Base-by-base conservation (phyloP, 2,113 vertebrate genomes). In the Coracopsis vasa region DNA sequence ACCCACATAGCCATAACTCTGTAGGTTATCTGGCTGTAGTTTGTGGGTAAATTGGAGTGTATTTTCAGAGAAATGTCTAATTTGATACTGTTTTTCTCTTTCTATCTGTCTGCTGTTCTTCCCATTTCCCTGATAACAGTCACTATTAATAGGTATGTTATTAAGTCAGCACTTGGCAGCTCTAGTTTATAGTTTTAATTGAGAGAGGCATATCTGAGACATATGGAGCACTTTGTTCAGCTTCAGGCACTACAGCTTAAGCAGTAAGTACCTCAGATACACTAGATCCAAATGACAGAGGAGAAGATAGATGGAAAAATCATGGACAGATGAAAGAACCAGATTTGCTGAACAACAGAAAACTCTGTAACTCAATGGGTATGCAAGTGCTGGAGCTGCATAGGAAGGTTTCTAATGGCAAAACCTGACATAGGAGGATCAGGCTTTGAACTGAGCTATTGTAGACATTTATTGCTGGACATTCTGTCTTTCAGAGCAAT, bases 101-200 rank as follows among this genome's bases (percentile, higher is more conserved):
- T 72, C 67, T 90, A 16, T 86, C 71, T 64, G 71, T 91, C 83
- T 86, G 35, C 64, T 78, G 23, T 28, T 95, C 80, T 92, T 80
- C 60, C 45, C 25, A 54, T 81, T 95, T 88, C 16, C 77, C 54
- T 0, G 12, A 80, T 92, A 94, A 67, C 31, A 51, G 69, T 48
- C 83, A 54, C 80, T 91, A 84, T 86, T 70, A 88, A 86, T 86
- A 88, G 69, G 67, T 27, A 16, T 0, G 0, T 25, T 71, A 48
- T 42, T 85, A 85, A 94, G 20, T 79, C 88, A 88, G 42, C 23
- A 21, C 29, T 86, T 83, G 83, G 83, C 92, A 91, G 64, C 44
- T 84, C 54, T 60, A 67, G 54, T 66, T 94, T 15, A 37, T 58
- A 37, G 37, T 80, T 94, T 84, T 94, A 80, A 92, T 64, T 88